phyloP scores from a whole-genome alignment of 2,797 vertebrate genomes.

The Thalassophryne amazonica region DNA sequence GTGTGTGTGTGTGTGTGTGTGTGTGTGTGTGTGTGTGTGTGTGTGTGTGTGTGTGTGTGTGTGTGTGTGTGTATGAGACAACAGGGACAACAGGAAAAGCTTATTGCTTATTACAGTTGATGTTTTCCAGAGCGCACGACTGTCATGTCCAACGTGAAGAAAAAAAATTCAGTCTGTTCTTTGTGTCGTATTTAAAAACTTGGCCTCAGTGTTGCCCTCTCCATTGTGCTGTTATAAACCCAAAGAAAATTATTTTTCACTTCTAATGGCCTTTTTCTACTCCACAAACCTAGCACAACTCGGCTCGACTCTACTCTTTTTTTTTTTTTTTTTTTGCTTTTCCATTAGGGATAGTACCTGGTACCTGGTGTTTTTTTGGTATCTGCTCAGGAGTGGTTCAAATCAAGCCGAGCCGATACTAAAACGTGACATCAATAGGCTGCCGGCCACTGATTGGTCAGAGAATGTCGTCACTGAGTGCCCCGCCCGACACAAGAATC shows the following conservation, averaged over 20 bases:
- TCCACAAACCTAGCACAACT: too few relatives aligned
- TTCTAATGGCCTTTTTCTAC: constrained; percentile 15
- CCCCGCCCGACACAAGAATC: too few relatives aligned
- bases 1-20: not conserved
- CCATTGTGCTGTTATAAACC: constrained; percentile 21
- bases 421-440: too few relatives aligned
- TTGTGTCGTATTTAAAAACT: constrained; percentile 47
- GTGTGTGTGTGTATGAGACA: constrained; percentile 18
- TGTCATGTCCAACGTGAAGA: constrained; percentile 60
- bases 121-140: constrained; percentile 61
- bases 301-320: too few relatives aligned
- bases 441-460: too few relatives aligned
- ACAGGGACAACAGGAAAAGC: constrained; percentile 25
- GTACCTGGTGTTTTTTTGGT: too few relatives aligned
- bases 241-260: constrained; percentile 25
- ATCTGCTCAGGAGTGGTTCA: too few relatives aligned
- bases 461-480: too few relatives aligned
- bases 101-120: constrained; percentile 52
- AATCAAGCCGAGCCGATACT: too few relatives aligned
- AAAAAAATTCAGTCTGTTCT: constrained; percentile 46
- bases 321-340: too few relatives aligned
- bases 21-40: constrained; percentile 1
- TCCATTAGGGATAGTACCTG: too few relatives aligned
- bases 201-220: constrained; percentile 37
- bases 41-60: constrained; percentile 2